Evolutionary conservation across 2,888 invertebrate genomes (phyloP).

Genomic region (Agrilus mali): DNA sequence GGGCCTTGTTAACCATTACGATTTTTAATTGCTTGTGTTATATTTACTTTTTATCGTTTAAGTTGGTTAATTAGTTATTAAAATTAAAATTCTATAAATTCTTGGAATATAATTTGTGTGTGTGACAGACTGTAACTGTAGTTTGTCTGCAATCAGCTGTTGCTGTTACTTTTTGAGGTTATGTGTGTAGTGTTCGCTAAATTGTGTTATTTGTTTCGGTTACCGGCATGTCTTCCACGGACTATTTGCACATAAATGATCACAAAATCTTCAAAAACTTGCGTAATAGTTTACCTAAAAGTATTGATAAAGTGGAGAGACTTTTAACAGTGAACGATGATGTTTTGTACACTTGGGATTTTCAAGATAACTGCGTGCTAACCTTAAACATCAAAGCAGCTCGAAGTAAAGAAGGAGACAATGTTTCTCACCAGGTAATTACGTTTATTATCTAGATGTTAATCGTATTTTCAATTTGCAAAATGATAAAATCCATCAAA

Average conservation of each 20-base stretch:
- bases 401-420: constrained; percentile 32
- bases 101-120: too few relatives aligned
- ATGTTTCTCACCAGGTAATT: constrained; percentile 48
- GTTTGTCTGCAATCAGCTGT: too few relatives aligned
- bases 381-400: constrained; percentile 45
- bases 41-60: too few relatives aligned
- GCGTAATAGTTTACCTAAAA: constrained; percentile 40
- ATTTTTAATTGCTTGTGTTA: too few relatives aligned
- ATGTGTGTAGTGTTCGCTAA: too few relatives aligned
- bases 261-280: constrained; percentile 49
- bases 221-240: constrained; percentile 42
- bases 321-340: constrained; percentile 52
- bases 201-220: constrained; percentile 6
- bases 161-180: too few relatives aligned
- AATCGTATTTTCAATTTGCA: not conserved
- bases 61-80: too few relatives aligned
- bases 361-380: constrained; percentile 48
- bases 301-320: constrained; percentile 45
- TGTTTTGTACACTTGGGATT: constrained; percentile 56
- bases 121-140: too few relatives aligned
- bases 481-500: not conserved
- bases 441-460: not conserved
- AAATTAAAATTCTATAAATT: too few relatives aligned
- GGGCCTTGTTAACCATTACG: too few relatives aligned
- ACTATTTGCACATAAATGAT: constrained; percentile 44